phyloP scores from a whole-genome alignment of 2,113 vertebrate species.

The Aegotheles bennettii region DNA sequence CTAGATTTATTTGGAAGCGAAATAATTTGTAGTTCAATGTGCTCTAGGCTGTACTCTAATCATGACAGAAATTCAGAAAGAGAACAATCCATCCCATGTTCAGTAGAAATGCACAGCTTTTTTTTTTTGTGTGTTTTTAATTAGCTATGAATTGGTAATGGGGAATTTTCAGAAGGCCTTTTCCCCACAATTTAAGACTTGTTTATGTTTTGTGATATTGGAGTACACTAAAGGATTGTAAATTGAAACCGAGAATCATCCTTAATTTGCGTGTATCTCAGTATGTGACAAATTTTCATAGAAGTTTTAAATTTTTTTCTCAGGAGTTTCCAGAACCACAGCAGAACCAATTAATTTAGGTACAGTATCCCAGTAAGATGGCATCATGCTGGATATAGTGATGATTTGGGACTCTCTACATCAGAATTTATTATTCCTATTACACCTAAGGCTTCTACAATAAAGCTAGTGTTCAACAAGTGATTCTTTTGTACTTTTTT shows the following conservation, averaged over 20 bases:
- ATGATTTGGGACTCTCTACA: background rate
- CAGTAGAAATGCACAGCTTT: background rate
- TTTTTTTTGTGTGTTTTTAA: background rate
- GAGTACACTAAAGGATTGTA: background rate
- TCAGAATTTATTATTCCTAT: background rate
- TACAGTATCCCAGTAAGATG: background rate
- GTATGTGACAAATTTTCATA: background rate
- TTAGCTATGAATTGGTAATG: background rate
- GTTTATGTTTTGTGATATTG: background rate
- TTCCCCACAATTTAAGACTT: background rate
- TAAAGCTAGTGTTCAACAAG: background rate
- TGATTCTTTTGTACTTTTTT: background rate
- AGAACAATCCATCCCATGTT: background rate
- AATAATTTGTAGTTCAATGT: background rate
- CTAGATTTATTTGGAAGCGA: background rate
- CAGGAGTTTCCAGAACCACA: background rate
- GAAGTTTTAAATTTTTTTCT: background rate
- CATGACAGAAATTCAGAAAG: background rate
- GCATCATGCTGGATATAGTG: background rate
- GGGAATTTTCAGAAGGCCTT: background rate
- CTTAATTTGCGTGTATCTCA: background rate
- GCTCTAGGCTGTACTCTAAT: background rate
- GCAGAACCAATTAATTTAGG: background rate
- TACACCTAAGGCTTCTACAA: background rate
- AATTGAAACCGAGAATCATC: background rate